phyloP scores from a whole-genome alignment of 2,797 vertebrate species.

The Loris lydekkerianus region DNA sequence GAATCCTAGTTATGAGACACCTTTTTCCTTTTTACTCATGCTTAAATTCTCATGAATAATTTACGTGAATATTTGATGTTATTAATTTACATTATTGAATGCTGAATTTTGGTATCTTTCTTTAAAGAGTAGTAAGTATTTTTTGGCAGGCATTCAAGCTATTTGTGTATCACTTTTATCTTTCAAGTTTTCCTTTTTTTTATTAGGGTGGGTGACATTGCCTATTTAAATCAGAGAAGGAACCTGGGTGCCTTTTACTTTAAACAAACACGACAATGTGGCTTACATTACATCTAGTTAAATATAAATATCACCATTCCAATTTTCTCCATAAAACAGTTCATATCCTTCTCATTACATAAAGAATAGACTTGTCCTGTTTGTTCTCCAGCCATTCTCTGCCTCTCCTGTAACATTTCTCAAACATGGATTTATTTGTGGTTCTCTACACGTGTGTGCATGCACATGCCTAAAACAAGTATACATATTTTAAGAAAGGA shows the following conservation, averaged over 20 bases:
- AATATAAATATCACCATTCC: neutral
- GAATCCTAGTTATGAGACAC: neutral
- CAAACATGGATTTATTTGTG: neutral
- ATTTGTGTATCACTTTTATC: neutral
- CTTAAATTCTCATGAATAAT: neutral
- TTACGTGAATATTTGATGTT: neutral
- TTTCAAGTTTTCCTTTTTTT: neutral
- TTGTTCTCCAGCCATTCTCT: neutral
- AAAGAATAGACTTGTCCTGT: neutral
- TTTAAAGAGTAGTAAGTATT: neutral
- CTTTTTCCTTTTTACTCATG: neutral
- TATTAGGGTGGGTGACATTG: neutral
- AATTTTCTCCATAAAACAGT: neutral
- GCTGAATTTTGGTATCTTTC: neutral
- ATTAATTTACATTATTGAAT: neutral
- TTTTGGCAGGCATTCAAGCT: neutral
- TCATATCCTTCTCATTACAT: neutral
- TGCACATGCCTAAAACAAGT: too few relatives aligned
- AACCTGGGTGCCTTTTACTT: neutral
- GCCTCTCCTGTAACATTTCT: neutral
- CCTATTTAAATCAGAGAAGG: neutral
- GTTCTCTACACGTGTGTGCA: neutral
- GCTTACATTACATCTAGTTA: neutral
- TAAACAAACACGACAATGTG: neutral
- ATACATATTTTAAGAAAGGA: too few relatives aligned